Conservation (phyloP, 2,797 vertebrate species). For the Halcyon leucocephala region DNA sequence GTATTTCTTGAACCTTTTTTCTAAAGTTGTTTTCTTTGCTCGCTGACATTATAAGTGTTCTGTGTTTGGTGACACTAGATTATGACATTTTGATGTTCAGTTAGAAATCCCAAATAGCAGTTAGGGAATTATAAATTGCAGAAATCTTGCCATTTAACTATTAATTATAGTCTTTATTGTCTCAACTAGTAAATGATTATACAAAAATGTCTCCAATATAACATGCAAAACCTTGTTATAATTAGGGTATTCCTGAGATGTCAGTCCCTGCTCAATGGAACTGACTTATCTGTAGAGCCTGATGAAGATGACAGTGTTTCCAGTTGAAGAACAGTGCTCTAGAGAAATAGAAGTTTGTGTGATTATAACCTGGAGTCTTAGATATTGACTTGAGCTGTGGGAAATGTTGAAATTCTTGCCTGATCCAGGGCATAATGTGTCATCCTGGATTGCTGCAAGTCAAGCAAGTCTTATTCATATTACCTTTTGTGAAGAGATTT, state of each 20-base stretch:
- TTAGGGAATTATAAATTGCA: slow-evolving; percentile 58
- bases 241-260: slow-evolving; percentile 19
- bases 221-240: slow-evolving; percentile 29
- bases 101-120: slow-evolving; percentile 62
- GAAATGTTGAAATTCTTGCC: slow-evolving; percentile 8
- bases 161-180: slow-evolving; percentile 55
- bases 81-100: slow-evolving; percentile 58
- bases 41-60: slow-evolving; percentile 51
- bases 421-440: slow-evolving; percentile 13
- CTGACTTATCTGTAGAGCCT: slow-evolving; percentile 10
- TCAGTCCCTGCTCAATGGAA: neutral
- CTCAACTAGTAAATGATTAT: slow-evolving; percentile 38
- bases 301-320: slow-evolving; percentile 9
- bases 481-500: slow-evolving; percentile 17
- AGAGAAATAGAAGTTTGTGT: neutral
- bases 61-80: slow-evolving; percentile 29
- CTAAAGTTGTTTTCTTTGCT: neutral
- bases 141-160: slow-evolving; percentile 55
- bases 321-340: neutral
- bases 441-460: slow-evolving; percentile 26
- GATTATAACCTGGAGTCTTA: slow-evolving; percentile 25
- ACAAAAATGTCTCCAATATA: slow-evolving; percentile 30
- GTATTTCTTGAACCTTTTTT: neutral
- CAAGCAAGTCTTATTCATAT: slow-evolving; percentile 5
- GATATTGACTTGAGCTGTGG: slow-evolving; percentile 35